phyloP scores from a whole-genome alignment of 1,140 invertebrate genomes.

The Calliopsis andreniformis region DNA sequence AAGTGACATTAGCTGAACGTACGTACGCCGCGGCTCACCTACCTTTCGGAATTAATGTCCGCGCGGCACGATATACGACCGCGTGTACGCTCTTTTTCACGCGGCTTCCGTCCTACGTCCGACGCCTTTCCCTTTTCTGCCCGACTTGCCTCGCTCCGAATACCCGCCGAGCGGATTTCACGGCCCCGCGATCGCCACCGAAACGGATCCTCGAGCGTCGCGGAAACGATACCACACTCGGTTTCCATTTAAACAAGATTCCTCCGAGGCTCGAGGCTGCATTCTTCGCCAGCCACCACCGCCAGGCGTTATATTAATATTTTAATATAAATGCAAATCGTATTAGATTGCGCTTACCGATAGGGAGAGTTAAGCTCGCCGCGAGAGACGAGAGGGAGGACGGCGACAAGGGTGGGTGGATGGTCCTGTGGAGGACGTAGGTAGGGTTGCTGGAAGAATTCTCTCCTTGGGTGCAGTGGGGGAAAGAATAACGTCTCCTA shows the following conservation, averaged over 20 bases:
- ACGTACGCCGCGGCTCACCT: conserved; percentile 26
- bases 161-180: conserved; percentile 30
- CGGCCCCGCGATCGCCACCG: no score
- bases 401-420: conserved; percentile 8
- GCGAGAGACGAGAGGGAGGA: conserved; percentile 9
- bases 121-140: conserved; percentile 4
- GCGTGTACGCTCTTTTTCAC: conserved; percentile 54
- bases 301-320: conserved; percentile 72
- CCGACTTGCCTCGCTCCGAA: conserved; percentile 3
- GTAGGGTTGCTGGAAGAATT: no score
- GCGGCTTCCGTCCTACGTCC: conserved; percentile 30
- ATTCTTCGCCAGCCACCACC: conserved; percentile 35
- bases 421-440: no score
- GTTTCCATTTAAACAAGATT: conserved; percentile 72
- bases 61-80: conserved; percentile 54
- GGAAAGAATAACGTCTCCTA: no score
- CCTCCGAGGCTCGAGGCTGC: conserved; percentile 63
- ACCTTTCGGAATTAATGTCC: conserved; percentile 60
- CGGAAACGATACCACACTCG: conserved; percentile 68
- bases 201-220: conserved; percentile 36
- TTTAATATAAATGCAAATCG: conserved; percentile 78
- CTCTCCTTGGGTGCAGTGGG: no score
- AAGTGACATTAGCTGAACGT: conserved; percentile 53
- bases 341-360: conserved; percentile 75
- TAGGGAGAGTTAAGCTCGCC: conserved; percentile 60